Conservation (phyloP, 2,797 vertebrate genomes). For the Cyprinella venusta region DNA sequence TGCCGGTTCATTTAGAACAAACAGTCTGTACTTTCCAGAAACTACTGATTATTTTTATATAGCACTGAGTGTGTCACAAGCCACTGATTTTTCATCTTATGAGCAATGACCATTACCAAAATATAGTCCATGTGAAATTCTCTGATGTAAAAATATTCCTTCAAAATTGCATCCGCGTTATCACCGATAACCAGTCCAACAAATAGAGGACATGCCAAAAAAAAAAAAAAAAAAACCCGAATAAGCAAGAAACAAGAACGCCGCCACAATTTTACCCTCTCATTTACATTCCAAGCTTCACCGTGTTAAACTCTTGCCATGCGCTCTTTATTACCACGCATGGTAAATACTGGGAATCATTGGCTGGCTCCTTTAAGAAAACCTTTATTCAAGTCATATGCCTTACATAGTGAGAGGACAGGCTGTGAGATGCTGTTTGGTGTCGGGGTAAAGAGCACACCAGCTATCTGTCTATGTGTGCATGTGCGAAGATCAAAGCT, state of each 20-base stretch:
- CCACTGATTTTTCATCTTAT: neutral
- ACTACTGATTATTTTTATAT: conserved; percentile 15
- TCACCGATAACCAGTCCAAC: neutral
- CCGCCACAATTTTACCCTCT: neutral
- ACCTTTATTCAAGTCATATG: conserved; percentile 36
- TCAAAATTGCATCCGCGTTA: too few relatives aligned
- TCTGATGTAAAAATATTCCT: neutral
- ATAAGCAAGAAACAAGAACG: neutral
- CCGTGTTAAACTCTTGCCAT: conserved; percentile 38
- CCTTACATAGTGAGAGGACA: conserved; percentile 20
- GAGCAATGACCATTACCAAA: neutral
- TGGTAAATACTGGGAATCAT: conserved; percentile 38
- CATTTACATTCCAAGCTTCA: conserved; percentile 33
- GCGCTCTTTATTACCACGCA: conserved; percentile 21
- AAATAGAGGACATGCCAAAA: neutral
- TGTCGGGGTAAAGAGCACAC: neutral
- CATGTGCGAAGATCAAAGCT: conserved; percentile 11
- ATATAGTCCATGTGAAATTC: neutral
- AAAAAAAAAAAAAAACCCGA: neutral
- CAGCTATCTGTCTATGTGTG: conserved; percentile 1
- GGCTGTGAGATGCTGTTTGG: conserved; percentile 9
- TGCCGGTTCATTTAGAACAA: conserved; percentile 31
- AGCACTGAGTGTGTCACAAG: neutral
- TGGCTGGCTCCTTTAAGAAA: conserved; percentile 10
- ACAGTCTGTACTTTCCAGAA: conserved; percentile 15